A percentile compares a stretch with the other conserved stretches of the same genome.
phyloP scores from a whole-genome alignment of 2,888 invertebrate species.

The Calliopum simillimum region DNA sequence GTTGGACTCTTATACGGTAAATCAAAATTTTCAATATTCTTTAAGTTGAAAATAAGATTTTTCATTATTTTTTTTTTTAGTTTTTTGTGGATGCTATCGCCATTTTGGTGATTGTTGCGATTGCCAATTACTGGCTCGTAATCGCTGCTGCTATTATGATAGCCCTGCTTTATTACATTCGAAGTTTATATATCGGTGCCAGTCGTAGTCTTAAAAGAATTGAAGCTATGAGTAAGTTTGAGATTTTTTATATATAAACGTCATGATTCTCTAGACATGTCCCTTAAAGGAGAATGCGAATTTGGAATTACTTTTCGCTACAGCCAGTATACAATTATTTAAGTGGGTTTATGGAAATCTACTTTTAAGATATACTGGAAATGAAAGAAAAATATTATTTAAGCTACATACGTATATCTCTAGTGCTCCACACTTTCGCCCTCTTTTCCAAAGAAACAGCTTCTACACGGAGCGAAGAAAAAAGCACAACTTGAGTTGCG shows the following conservation, averaged over 20 bases:
- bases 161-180: constrained; percentile 71
- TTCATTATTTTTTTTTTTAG: constrained; percentile 43
- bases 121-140: constrained; percentile 73
- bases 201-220: constrained; percentile 69
- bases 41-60: not conserved
- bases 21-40: constrained; percentile 43
- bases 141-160: constrained; percentile 72
- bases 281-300: not conserved
- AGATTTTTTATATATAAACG: too few relatives aligned
- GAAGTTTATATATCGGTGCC: constrained; percentile 70
- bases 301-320: not conserved
- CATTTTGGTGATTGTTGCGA: constrained; percentile 74
- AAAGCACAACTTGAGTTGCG: too few relatives aligned
- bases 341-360: too few relatives aligned
- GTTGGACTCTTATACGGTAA: constrained; percentile 72
- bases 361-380: not conserved
- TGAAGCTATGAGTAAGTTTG: constrained; percentile 62
- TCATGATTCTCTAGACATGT: not conserved
- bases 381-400: too few relatives aligned
- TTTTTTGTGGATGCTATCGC: constrained; percentile 61
- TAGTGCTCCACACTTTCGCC: too few relatives aligned
- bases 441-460: too few relatives aligned
- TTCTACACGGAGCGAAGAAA: too few relatives aligned
- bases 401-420: too few relatives aligned
- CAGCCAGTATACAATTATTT: not conserved